phyloP scores from a whole-genome alignment of 2,888 invertebrate genomes.

The Oscheius sp. region DNA sequence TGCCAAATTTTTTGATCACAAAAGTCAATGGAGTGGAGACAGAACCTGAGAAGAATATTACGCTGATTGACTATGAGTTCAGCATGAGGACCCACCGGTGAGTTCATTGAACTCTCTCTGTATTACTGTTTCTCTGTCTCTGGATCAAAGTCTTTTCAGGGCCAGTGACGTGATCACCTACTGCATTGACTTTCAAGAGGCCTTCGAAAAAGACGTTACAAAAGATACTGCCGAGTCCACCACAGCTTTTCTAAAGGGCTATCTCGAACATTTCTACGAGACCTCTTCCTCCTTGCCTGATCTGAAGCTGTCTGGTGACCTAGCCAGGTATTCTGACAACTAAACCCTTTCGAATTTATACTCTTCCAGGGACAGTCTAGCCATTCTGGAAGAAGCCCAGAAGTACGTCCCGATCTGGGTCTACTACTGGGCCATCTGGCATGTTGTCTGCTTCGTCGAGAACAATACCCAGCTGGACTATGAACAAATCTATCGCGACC shows the following conservation, averaged over 20 bases:
- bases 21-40: not conserved
- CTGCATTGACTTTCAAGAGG: not conserved
- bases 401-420: not conserved
- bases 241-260: not conserved
- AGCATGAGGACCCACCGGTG: slow-evolving; percentile 15
- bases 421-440: slow-evolving; percentile 27
- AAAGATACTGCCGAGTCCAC: not conserved
- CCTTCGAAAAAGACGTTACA: not conserved
- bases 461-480: slow-evolving; percentile 18
- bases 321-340: not conserved
- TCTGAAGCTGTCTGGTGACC: not conserved
- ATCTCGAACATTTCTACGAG: slow-evolving; percentile 11
- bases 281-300: not conserved
- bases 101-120: not conserved
- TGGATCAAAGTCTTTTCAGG: not conserved
- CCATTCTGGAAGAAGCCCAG: slow-evolving; percentile 1
- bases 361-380: not conserved
- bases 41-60: not conserved
- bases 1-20: slow-evolving; percentile 13
- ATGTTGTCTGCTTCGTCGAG: slow-evolving; percentile 20
- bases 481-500: not conserved
- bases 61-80: slow-evolving; percentile 27
- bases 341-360: not conserved
- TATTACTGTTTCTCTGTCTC: not conserved
- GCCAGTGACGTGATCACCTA: slow-evolving; percentile 4